Evolutionary conservation across 2,797 vertebrate species (phyloP).

Genomic region (Morelia viridis): DNA sequence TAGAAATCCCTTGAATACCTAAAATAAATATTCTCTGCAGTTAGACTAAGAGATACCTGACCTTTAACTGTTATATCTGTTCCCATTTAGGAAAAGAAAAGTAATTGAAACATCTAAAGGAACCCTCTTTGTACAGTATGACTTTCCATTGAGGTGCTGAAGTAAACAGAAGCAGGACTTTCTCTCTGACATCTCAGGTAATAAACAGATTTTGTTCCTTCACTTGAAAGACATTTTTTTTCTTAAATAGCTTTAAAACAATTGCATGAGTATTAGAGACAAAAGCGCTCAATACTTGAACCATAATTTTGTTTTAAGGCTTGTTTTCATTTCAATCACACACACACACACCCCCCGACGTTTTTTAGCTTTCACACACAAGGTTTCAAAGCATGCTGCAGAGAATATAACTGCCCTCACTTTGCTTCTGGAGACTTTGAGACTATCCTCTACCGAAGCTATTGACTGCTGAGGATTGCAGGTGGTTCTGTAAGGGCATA

Average conservation of each 20-base stretch:
- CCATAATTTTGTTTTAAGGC: neutral
- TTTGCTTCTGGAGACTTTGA: no score
- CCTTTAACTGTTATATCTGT: conserved; percentile 27
- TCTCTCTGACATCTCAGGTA: neutral
- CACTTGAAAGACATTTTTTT: neutral
- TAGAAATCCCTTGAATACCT: conserved; percentile 19
- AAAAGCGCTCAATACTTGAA: neutral
- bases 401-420: no score
- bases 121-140: conserved; percentile 5
- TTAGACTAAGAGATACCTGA: conserved; percentile 25
- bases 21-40: conserved; percentile 23
- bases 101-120: conserved; percentile 33
- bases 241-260: neutral
- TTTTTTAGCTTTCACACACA: neutral
- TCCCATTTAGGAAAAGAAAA: conserved; percentile 31
- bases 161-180: neutral
- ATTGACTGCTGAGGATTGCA: neutral
- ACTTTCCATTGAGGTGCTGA: conserved; percentile 22
- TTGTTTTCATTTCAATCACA: neutral
- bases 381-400: no score
- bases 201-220: conserved; percentile 16
- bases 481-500: neutral
- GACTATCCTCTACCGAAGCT: neutral
- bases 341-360: neutral
- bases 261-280: neutral